Evolutionary conservation across 2,113 vertebrate genomes (phyloP).

Genomic region (Holacanthus passer): DNA sequence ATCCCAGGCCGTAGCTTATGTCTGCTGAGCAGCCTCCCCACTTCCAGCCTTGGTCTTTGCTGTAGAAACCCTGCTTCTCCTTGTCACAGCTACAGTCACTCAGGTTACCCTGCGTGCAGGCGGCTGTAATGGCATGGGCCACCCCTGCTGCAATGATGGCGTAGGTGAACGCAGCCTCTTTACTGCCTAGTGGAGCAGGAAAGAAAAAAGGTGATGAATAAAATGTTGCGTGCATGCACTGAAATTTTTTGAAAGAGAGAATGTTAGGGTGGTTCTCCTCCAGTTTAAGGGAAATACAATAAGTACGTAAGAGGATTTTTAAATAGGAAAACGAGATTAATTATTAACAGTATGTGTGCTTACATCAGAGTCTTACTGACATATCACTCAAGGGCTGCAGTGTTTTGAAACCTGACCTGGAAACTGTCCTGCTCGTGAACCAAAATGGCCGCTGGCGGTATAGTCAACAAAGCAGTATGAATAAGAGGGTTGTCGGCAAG

Average conservation of each 20-base stretch:
- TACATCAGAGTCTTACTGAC: slow-evolving; percentile 64
- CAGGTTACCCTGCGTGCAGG: slow-evolving; percentile 97
- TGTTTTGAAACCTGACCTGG: slow-evolving; percentile 79
- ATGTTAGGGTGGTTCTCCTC: slow-evolving; percentile 7
- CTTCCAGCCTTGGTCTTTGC: slow-evolving; percentile 95
- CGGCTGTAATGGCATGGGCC: slow-evolving; percentile 94
- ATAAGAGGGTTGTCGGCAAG: slow-evolving; percentile 77
- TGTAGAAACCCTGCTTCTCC: slow-evolving; percentile 97
- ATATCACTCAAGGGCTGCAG: slow-evolving; percentile 64
- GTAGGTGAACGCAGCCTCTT: slow-evolving; percentile 96
- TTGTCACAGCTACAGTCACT: slow-evolving; percentile 98
- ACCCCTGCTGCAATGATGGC: slow-evolving; percentile 97
- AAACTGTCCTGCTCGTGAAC: slow-evolving; percentile 77
- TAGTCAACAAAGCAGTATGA: slow-evolving; percentile 80
- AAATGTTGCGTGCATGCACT: not conserved
- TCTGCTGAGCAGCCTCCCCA: slow-evolving; percentile 99
- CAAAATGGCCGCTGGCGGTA: slow-evolving; percentile 67
- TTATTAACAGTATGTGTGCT: slow-evolving; percentile 72
- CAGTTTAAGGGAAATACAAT: slow-evolving; percentile 19
- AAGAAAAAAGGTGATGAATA: slow-evolving; percentile 33
- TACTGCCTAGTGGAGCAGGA: slow-evolving; percentile 86
- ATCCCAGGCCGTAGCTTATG: slow-evolving; percentile 94
- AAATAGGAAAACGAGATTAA: slow-evolving; percentile 50
- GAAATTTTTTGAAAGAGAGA: slow-evolving; percentile 1
- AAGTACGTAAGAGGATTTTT: not conserved